Base-by-base conservation (phyloP, 2,888 invertebrate species). In the Drosophila hamatofila region DNA sequence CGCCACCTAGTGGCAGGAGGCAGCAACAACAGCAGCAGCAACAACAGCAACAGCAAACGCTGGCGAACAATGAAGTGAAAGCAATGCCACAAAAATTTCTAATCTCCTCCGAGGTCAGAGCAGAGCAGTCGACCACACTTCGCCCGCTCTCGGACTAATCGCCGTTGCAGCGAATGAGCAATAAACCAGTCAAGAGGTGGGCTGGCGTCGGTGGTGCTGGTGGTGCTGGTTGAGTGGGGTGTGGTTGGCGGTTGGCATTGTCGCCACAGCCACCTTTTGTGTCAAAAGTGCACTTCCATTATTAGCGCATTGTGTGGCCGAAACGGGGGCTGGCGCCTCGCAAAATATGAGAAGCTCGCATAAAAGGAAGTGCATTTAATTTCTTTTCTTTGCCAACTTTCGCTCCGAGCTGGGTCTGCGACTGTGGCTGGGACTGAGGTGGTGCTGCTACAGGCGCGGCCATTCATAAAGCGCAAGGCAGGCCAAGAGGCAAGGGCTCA, bases 311-410 rank as follows among this genome's bases (percentile, higher is more conserved):
- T 87, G 84, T 84, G 72, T 70, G 73, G 51, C 21, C 16, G 54
- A 25, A 21, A 1, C n/a, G 48, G 21, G 21, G 48, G 46, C 0
- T 35, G 52, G 69, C 63, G 68, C 57, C 65, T 65, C 41, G 59
- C 46, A 73, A 84, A 88, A 88, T 86, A 88, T 84, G 87, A 86
- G 89, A 65, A 52, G 70, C 69, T 72, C 78, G 72, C 83, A 89
- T 84, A 89, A 86, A 86, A 84, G 89, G 88, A 88, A 86, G 89
- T 89, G 89, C 86, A 86, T 86, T 86, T 89, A 89, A 86, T 89
- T 85, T 89, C 80, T 89, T 85, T 85, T 87, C 89, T 89, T 81
- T 88, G 75, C 73, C 59, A 55, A 69, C 55, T 73, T 62, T 51
- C 56, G 46, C 41, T 48, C 21, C 46, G 46, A 39, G 55, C 35